These are phyloP conservation scores for Pachypeltis micranthus DNA, from an alignment of 1,140 invertebrate species.

Conservation along the genomic window DNA sequence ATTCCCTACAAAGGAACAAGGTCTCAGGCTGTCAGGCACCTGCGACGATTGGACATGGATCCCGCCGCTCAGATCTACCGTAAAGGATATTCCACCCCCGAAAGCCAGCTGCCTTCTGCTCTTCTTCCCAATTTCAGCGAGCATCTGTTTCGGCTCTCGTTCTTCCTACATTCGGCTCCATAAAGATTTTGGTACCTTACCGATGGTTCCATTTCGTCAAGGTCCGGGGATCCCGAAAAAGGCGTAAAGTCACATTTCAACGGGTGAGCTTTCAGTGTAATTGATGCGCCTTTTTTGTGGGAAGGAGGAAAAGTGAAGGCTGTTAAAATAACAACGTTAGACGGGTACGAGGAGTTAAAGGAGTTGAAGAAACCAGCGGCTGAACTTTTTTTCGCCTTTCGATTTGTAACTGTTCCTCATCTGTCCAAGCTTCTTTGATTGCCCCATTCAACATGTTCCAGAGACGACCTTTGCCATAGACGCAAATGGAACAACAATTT, in stretches of 20 bases:
- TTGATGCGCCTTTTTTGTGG: background rate
- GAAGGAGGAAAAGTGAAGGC: background rate
- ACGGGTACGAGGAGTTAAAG: too few relatives aligned
- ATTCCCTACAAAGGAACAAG: background rate
- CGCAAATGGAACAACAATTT: too few relatives aligned
- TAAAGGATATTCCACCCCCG: slow-evolving; percentile 3
- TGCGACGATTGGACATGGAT: slow-evolving; percentile 7
- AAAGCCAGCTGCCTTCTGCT: background rate
- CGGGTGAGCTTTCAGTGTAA: background rate
- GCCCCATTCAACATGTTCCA: too few relatives aligned
- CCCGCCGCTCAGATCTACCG: background rate
- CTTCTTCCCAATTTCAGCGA: background rate
- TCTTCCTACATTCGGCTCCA: background rate
- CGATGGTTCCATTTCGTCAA: slow-evolving; percentile 7
- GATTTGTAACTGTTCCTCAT: too few relatives aligned
- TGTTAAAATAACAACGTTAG: too few relatives aligned
- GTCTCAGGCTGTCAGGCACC: background rate
- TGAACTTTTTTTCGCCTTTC: too few relatives aligned
- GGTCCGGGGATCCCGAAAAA: background rate
- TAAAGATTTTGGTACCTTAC: background rate
- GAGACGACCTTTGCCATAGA: too few relatives aligned
- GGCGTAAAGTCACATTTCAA: slow-evolving; percentile 7
- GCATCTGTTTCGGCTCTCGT: slow-evolving; percentile 6
- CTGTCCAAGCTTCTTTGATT: too few relatives aligned
- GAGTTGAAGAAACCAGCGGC: too few relatives aligned